Evolutionary conservation across 2,797 vertebrate genomes (phyloP).

Genomic region (Squalus acanthias): DNA sequence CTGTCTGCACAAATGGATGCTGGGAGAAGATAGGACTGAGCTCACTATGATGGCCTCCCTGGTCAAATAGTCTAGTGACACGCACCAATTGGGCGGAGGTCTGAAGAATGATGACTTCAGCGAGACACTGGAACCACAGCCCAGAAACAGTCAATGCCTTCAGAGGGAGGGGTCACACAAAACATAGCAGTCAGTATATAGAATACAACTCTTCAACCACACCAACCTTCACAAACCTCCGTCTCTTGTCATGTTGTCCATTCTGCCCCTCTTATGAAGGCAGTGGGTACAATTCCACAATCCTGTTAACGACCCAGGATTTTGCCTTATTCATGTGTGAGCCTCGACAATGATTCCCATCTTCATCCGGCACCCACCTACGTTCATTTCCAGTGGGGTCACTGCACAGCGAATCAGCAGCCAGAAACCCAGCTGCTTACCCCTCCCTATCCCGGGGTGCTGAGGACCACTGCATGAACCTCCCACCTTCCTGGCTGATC

Average conservation of each 20-base stretch:
- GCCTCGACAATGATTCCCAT: background rate
- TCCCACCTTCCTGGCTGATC: background rate
- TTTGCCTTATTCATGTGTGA: background rate
- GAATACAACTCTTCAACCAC: background rate
- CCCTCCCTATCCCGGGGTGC: background rate
- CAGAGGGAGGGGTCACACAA: background rate
- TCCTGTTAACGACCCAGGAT: background rate
- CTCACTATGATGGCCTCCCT: background rate
- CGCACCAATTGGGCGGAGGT: background rate
- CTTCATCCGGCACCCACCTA: background rate
- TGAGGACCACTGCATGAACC: background rate
- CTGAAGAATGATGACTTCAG: background rate
- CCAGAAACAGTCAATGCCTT: background rate
- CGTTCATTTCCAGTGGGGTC: background rate
- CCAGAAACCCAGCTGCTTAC: background rate
- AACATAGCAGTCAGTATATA: background rate
- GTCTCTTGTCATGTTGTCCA: background rate
- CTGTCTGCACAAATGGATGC: background rate
- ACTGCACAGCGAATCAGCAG: background rate
- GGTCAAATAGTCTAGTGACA: background rate
- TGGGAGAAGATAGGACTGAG: background rate
- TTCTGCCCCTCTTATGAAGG: background rate
- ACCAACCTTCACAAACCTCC: background rate
- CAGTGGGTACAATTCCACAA: background rate
- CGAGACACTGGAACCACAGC: background rate